These are phyloP conservation scores for Oryzias curvinotus DNA, from an alignment of 2,113 vertebrate species.

Conservation along the genomic window DNA sequence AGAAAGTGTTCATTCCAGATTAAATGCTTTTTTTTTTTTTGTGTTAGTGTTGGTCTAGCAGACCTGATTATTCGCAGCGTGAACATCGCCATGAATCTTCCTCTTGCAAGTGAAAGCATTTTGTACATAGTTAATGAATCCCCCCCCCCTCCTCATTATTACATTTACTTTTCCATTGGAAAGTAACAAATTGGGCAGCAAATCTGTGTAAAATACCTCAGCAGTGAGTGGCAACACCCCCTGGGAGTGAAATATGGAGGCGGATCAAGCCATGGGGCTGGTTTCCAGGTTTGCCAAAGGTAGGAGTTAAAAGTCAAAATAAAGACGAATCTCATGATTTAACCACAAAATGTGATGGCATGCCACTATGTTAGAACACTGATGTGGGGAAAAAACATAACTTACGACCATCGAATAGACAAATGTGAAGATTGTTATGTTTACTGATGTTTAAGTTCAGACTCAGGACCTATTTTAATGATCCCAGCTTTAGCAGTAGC, in stretches of 20 bases:
- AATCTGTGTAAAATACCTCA: slow-evolving; percentile 56
- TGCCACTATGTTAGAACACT: not conserved
- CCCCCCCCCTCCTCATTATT: slow-evolving; percentile 65
- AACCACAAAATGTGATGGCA: slow-evolving; percentile 11
- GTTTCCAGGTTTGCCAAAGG: slow-evolving; percentile 25
- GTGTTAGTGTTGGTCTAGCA: slow-evolving; percentile 73
- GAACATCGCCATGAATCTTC: slow-evolving; percentile 76
- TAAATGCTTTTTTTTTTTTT: slow-evolving; percentile 75
- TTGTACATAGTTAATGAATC: slow-evolving; percentile 70
- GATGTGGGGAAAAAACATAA: slow-evolving; percentile 4
- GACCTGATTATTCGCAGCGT: slow-evolving; percentile 77
- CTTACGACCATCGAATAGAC: slow-evolving; percentile 4
- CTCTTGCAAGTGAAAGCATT: slow-evolving; percentile 64
- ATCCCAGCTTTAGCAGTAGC: slow-evolving; percentile 6
- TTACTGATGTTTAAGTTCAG: slow-evolving; percentile 23
- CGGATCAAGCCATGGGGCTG: slow-evolving; percentile 10
- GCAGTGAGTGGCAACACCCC: slow-evolving; percentile 35
- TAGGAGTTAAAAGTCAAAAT: slow-evolving; percentile 10
- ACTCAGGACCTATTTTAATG: slow-evolving; percentile 12
- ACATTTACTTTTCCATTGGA: slow-evolving; percentile 59
- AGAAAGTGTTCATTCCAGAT: slow-evolving; percentile 84
- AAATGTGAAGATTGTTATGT: slow-evolving; percentile 8
- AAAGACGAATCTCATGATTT: slow-evolving; percentile 31
- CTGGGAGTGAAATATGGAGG: slow-evolving; percentile 26
- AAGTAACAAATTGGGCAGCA: slow-evolving; percentile 69